Evolutionary conservation across 2,113 vertebrate genomes (phyloP), one percentile per base, ranked within the genome.

Genomic region (Crocuta crocuta): DNA sequence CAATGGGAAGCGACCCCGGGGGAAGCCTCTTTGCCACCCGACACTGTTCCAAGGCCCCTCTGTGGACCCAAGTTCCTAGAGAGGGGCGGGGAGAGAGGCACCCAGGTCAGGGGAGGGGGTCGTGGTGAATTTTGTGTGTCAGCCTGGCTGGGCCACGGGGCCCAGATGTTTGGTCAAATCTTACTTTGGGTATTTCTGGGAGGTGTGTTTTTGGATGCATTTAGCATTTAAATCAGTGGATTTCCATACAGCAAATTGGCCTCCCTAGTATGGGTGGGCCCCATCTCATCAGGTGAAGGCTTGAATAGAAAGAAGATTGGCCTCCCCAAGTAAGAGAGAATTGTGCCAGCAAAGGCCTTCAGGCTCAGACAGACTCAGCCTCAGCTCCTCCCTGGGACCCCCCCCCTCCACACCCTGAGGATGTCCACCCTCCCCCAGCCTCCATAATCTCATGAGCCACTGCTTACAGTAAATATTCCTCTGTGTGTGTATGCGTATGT

Each of bases 1-100:
- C 7, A 1, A 0, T 23, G 12, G n/a, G 15, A 3, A 9, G 0
- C 12, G 10, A 4, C 2, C 0, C 12, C 4, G 2, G 24, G 0
- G 35, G 39, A 23, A 21, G 16, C n/a, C 16, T 1, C 2, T 1
- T 0, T 10, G 28, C 24, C 0, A 2, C 39, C 4, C 10, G 31
- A 35, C 2, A 0, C 17, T 0, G 0, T 5, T 21, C 31, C 61
- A 0, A 43, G 21, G 13, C 2, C 0, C 15, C 16, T 28, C 1
- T 0, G 17, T 2, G 23, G 5, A 10, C 19, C 2, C 0, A n/a
- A 21, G 10, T 39, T 13, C 24, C 7, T 1, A 35, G 21, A 55
- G 0, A 0, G 4, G 19, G 17, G 28, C 2, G 3, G 55, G 28
- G 28, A 10, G 0, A 23, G 9, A 5, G n/a, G 17, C 0, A 9